phyloP scores from a whole-genome alignment of 2,113 vertebrate genomes.

The Phrynosoma platyrhinos region DNA sequence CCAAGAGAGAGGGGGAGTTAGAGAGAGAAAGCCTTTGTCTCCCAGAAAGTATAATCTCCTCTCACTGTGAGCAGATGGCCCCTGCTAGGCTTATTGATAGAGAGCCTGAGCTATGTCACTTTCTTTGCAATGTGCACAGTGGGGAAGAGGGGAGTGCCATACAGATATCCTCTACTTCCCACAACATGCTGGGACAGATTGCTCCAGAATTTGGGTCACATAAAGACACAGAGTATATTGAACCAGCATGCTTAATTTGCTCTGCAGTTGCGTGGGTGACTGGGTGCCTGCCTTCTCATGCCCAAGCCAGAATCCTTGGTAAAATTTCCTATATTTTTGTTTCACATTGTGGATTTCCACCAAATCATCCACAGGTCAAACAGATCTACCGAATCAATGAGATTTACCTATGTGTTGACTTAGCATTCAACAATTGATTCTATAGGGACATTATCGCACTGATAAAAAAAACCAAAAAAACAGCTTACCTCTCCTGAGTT shows the following conservation, averaged over 20 bases:
- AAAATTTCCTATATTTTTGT: neutral
- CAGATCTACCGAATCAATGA: neutral
- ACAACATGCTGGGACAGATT: neutral
- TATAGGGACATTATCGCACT: too few relatives aligned
- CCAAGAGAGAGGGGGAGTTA: neutral
- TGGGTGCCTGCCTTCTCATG: too few relatives aligned
- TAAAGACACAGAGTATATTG: neutral
- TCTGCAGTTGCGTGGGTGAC: neutral
- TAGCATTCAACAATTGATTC: too few relatives aligned
- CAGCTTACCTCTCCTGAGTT: too few relatives aligned
- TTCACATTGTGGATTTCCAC: neutral
- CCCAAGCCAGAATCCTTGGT: too few relatives aligned
- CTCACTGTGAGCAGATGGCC: conserved; percentile 18
- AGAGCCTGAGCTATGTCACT: neutral
- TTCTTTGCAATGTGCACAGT: neutral
- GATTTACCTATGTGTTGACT: too few relatives aligned
- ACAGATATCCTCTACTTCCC: neutral
- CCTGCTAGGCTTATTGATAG: neutral
- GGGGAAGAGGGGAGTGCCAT: neutral
- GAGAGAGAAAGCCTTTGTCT: conserved; percentile 1
- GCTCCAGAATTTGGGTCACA: conserved; percentile 13
- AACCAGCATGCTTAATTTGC: neutral
- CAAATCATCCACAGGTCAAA: neutral
- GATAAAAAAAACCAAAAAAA: too few relatives aligned
- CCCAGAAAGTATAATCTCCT: conserved; percentile 9